Evolutionary conservation across 2,797 vertebrate species (phyloP).

Genomic region (Acanthis flammea): DNA sequence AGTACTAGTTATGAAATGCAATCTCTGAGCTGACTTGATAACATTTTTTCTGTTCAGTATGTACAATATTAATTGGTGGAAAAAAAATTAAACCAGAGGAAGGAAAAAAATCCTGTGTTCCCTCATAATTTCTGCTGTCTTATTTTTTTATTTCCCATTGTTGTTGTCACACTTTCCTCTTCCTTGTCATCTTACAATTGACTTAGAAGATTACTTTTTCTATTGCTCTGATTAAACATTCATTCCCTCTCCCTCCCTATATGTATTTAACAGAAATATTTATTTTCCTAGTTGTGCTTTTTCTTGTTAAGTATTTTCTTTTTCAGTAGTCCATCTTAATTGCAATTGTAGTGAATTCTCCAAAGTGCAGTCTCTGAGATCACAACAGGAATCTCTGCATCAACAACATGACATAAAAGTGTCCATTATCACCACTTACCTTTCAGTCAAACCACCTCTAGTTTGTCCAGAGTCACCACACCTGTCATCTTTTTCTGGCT

Average conservation of each 20-base stretch:
- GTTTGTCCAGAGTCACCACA: not conserved
- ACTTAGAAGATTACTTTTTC: not conserved
- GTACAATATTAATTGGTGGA: not conserved
- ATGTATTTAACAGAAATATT: not conserved
- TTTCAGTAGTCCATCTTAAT: not conserved
- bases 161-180: not conserved
- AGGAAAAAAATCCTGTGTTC: not conserved
- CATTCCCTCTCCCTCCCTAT: not conserved
- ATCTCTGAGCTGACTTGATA: not conserved
- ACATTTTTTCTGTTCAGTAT: not conserved
- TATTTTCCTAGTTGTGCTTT: not conserved
- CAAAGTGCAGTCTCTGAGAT: not conserved
- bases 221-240: not conserved
- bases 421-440: not conserved
- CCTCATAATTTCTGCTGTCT: not conserved
- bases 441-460: not conserved
- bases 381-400: not conserved
- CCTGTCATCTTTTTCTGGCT: not conserved
- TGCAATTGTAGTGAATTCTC: not conserved
- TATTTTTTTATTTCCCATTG: not conserved
- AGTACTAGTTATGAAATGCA: not conserved
- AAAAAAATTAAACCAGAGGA: not conserved
- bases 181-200: not conserved
- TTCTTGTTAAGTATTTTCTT: not conserved
- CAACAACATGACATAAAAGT: not conserved